Evolutionary conservation across 2,113 vertebrate genomes (phyloP).

Genomic region (Cryptomyrus ogoouensis): DNA sequence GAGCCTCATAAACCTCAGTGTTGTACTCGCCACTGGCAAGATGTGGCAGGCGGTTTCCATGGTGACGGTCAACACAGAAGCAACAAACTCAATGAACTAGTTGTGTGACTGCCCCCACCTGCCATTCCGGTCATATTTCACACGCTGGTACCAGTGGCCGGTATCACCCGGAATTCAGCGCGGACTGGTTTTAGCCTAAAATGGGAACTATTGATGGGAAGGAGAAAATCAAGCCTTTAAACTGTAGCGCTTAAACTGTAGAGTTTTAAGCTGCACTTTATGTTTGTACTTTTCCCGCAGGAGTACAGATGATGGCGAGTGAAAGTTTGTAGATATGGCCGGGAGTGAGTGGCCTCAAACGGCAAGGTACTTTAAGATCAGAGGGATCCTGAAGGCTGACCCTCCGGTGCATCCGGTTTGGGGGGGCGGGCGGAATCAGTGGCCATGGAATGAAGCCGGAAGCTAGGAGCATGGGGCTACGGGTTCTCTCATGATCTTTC

Average conservation of each 20-base stretch:
- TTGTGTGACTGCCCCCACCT: not conserved
- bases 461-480: not conserved
- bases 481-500: too few species aligned
- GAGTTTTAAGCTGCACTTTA: not conserved
- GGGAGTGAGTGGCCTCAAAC: not conserved
- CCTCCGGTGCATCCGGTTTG: not conserved
- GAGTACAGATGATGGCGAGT: not conserved
- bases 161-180: not conserved
- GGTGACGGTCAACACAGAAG: slow-evolving; percentile 4
- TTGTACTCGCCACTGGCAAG: not conserved
- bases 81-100: not conserved
- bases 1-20: not conserved
- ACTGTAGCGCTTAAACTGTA: not conserved
- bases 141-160: not conserved
- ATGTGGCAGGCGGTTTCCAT: not conserved
- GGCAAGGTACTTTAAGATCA: not conserved
- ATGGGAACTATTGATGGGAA: not conserved
- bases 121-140: slow-evolving; percentile 1
- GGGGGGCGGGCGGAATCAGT: not conserved
- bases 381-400: not conserved
- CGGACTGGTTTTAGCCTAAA: not conserved
- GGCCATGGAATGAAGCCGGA: not conserved
- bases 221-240: not conserved
- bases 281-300: not conserved
- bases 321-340: not conserved